Base-by-base conservation (phyloP, 2,888 invertebrate species). In the Volucella inflata region DNA sequence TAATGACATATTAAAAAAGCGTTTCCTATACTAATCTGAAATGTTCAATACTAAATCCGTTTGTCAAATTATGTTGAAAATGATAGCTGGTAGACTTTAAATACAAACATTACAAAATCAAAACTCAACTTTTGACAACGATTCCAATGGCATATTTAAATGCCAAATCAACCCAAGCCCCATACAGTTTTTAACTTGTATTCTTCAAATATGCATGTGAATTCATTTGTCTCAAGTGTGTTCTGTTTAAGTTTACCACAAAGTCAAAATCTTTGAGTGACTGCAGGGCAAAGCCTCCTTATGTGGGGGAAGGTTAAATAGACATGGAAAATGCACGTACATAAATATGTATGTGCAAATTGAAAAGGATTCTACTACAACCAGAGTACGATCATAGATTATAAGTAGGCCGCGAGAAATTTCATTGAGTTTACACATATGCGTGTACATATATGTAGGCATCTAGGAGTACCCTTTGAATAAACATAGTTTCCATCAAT, bases 101-200 rank as follows among this genome's bases (percentile, higher is more conserved):
- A 36, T 68, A 60, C 60, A 68, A 60, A 36, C 60, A 48, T 16
- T 59, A n/a, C 67, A 67, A 67, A 46, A 6, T 62, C 30, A 30
- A 57, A n/a, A 8, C 60, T 40, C 17, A 40, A 51, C 9, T 44
- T 59, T 59, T 67, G 50, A 62, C 62, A 74, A 74, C 68, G 53
- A 83, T 6, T 3, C 6, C 30, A 72, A 55, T 68, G 74, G 21
- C 17, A 38, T 59, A 62, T 78, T 68, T 30, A 53, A 42, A 55
- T 44, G 48, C 62, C 74, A 78, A 72, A 72, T 75, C 44, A n/a
- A n/a, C 4, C 42, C 50, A 68, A 82, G 62, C 62, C 74, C 68
- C 83, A 79, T 70, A 83, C 57, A 75, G 40, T 65, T 79, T 84
- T 65, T 64, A 74, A 77, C 71, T 60, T 67, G 60, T 53, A 30